Evolutionary conservation across 2,113 vertebrate species (phyloP), one percentile per base, ranked within the genome.

Genomic region (Cyprinus carpio): DNA sequence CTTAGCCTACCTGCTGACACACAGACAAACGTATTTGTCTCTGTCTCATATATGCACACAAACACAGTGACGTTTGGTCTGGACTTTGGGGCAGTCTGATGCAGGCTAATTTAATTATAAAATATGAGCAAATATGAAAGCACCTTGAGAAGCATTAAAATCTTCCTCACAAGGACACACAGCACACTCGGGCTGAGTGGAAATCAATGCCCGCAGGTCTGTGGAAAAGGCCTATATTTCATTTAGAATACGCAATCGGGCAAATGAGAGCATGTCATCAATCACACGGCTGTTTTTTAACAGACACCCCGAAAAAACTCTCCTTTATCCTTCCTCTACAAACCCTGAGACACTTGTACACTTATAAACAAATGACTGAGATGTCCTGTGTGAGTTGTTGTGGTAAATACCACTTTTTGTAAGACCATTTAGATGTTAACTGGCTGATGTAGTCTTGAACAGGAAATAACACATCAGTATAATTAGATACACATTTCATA

Each of bases 181-280:
- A 12, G 90, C 88, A 84, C 86, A 51, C 87, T 46, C 43, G 2
- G 72, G 40, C 86, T 74, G 91, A 92, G 91, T 91, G 90, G 92
- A 94, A 93, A 94, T 95, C 94, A 91, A 94, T 94, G 90, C 65
- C 71, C 82, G 89, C 87, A 85, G 82, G 65, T 40, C 77, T 89
- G 88, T 86, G 87, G 88, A 91, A 87, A 91, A 85, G 86, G 84
- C 90, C 91, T 90, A 90, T 91, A 88, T 90, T 90, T 92, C 92
- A 92, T 93, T 92, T 89, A 90, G 91, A 94, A 93, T 93, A 93
- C 93, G 90, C 91, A 87, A 92, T 91, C 88, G 87, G 84, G 90
- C 91, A 92, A 90, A 92, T 86, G 86, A 88, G 91, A 90, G 86
- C 80, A 29, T 25, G 85, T 91, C 75, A 93, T 94, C 92, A 93